Conservation (phyloP, 2,113 vertebrate species). For the Lathamus discolor region DNA sequence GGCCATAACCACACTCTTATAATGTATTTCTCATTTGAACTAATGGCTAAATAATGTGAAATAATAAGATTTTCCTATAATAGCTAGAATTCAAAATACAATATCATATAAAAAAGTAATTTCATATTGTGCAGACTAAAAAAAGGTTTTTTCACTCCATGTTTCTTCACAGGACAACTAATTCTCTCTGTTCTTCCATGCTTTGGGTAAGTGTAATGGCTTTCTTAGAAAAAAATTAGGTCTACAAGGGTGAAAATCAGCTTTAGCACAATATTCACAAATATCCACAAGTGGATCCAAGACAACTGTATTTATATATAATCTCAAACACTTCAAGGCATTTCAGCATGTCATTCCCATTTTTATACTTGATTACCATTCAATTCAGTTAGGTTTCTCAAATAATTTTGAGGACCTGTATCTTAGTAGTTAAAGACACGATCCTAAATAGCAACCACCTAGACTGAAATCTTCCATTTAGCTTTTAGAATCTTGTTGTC, state of each 20-base stretch:
- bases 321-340: background rate
- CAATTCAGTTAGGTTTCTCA: background rate
- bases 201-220: background rate
- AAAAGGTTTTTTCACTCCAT: rapidly evolving
- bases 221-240: background rate
- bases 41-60: background rate
- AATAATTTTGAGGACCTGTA: background rate
- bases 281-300: background rate
- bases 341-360: background rate
- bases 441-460: background rate
- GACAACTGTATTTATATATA: background rate
- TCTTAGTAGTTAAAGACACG: background rate
- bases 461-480: background rate
- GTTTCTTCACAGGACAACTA: background rate
- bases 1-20: background rate
- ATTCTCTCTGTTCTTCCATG: background rate
- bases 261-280: background rate
- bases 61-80: background rate
- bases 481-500: background rate
- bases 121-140: background rate
- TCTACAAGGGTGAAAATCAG: background rate
- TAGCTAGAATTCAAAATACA: background rate
- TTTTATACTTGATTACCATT: background rate
- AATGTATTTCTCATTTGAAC: background rate
- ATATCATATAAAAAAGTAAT: background rate